Evolutionary conservation across 2,888 invertebrate species (phyloP), one percentile per base, ranked within the genome.

Genomic region (Cerceris rybyensis): DNA sequence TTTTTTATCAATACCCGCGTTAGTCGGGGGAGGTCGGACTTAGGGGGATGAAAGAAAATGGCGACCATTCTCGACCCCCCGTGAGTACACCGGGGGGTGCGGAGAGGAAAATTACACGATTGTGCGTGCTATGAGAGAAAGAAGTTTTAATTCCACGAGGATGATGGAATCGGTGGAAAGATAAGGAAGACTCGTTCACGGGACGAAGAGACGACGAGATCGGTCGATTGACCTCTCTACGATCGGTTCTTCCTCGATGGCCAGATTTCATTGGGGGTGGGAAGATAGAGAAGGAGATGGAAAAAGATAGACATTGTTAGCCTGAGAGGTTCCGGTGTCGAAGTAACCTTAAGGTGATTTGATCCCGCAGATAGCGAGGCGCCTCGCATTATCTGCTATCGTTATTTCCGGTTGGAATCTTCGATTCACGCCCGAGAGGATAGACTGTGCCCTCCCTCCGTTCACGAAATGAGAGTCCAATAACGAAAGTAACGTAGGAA

Each of bases 1-100:
- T 83, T 78, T 89, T 91, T 89, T 89, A 89, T 92, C 91, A 90
- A 91, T 91, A 89, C 88, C 70, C 88, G 66, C 76, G 74, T 81
- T 72, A 73, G 81, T 80, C 71, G 85, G 87, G 89, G 89, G 83
- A 87, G 87, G 85, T 86, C 28, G 71, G 80, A 81, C 66, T 54
- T 68, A 81, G 86, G 88, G 87, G 82, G 81, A 72, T 68, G 78
- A 80, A 82, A 82, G 84, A 92, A 92, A 92, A 92, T 92, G 92
- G 92, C 88, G 90, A 84, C 43, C 6, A 4, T 28, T 28, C 13
- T 17, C 7, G 52, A 67, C 70, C 78, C 79, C 72, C 11, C 7
- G 57, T 60, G 4, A 13, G 0, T 9, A 0, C 41, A 2, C 2
- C 16, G 46, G 16, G 16, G 46, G 50, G 28, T 28, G 28, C 28